Evolutionary conservation across 2,113 vertebrate species (phyloP).

Genomic region (Prinia subflava): DNA sequence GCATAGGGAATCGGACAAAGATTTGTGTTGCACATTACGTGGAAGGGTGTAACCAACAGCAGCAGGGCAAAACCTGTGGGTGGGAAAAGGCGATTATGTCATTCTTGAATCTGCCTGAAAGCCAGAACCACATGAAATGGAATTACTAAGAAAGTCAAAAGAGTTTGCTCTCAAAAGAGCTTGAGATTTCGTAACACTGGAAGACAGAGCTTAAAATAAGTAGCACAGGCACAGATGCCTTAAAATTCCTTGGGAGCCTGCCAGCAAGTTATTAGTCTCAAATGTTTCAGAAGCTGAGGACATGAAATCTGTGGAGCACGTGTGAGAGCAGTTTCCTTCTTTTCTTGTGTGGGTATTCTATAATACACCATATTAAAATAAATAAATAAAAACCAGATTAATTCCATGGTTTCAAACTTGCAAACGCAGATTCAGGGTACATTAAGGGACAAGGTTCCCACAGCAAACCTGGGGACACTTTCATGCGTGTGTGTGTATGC

Average conservation of each 20-base stretch:
- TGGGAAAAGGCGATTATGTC: neutral
- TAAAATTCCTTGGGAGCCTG: neutral
- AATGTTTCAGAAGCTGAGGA: constrained; percentile 33
- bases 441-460: neutral
- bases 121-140: constrained; percentile 26
- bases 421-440: neutral
- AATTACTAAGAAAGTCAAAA: constrained; percentile 28
- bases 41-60: neutral
- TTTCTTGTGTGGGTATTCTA: neutral
- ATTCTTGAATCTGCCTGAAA: constrained; percentile 26
- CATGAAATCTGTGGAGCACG: neutral
- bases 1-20: neutral
- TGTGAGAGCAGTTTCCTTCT: neutral
- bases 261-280: constrained; percentile 2
- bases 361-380: neutral
- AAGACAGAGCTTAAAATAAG: constrained; percentile 42
- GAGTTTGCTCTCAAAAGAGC: neutral
- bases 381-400: neutral
- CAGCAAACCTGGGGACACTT: neutral
- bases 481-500: neutral
- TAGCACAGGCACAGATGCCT: neutral
- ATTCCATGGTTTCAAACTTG: neutral
- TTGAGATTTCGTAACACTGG: neutral
- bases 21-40: neutral
- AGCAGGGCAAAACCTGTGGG: constrained; percentile 9